phyloP scores from a whole-genome alignment of 2,888 invertebrate genomes.

The Cephonodes hylas region DNA sequence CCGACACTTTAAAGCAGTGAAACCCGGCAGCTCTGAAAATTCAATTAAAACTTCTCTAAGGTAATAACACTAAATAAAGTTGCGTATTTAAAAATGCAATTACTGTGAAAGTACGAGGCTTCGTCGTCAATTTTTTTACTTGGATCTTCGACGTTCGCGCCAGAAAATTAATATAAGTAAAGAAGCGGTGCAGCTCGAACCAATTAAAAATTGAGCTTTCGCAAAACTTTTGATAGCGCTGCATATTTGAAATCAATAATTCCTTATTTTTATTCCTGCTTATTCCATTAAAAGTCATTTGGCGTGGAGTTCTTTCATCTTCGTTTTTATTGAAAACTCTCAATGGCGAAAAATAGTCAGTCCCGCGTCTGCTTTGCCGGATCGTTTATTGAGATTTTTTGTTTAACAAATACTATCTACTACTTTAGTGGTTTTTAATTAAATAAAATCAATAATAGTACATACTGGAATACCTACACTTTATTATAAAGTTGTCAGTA shows the following conservation, averaged over 20 bases:
- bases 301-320: background rate
- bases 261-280: conserved; percentile 20
- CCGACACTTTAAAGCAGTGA: conserved; percentile 1
- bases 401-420: background rate
- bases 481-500: no score
- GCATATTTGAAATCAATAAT: conserved; percentile 25
- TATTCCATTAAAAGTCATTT: conserved; percentile 7
- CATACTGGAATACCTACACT: no score
- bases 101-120: conserved; percentile 29
- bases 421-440: no score
- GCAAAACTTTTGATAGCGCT: conserved; percentile 29
- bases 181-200: conserved; percentile 26
- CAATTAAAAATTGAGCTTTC: conserved; percentile 44
- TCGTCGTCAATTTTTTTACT: conserved; percentile 27
- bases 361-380: background rate
- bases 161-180: conserved; percentile 39
- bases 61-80: conserved; percentile 20
- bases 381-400: background rate
- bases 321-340: background rate
- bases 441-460: no score
- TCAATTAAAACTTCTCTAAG: conserved; percentile 21
- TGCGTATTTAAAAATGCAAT: conserved; percentile 34
- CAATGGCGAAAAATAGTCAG: no score
- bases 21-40: background rate
- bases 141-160: conserved; percentile 33